phyloP scores from a whole-genome alignment of 2,888 invertebrate species.

The Cheilosia scutellata region DNA sequence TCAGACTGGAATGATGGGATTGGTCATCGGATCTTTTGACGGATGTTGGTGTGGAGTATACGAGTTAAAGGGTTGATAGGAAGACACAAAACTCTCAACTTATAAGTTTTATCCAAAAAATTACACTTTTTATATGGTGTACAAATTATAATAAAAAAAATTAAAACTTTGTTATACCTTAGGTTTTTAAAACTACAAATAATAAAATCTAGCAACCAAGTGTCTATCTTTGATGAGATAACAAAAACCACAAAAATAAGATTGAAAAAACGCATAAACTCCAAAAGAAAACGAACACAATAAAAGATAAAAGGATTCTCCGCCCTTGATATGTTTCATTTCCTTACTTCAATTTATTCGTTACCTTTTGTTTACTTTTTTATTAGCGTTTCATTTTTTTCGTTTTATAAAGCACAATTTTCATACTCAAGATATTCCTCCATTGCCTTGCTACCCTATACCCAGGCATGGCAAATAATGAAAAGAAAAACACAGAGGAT shows the following conservation, averaged over 20 bases:
- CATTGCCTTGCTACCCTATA: not conserved
- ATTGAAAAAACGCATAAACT: slow-evolving; percentile 25
- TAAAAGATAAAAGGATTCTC: slow-evolving; percentile 52
- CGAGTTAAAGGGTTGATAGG: too few relatives aligned
- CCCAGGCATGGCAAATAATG: not conserved
- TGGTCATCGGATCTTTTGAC: too few relatives aligned
- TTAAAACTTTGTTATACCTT: too few relatives aligned
- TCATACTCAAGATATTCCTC: slow-evolving; percentile 25
- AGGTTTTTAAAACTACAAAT: too few relatives aligned
- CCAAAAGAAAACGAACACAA: slow-evolving; percentile 35
- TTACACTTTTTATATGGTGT: too few relatives aligned
- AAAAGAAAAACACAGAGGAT: not conserved
- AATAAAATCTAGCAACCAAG: not conserved
- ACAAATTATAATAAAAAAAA: too few relatives aligned
- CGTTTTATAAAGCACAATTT: slow-evolving; percentile 3
- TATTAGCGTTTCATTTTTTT: slow-evolving; percentile 35
- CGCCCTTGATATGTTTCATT: slow-evolving; percentile 17
- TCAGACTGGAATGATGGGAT: too few relatives aligned
- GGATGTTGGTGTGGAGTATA: too few relatives aligned
- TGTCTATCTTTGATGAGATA: slow-evolving; percentile 3
- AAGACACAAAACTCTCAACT: too few relatives aligned
- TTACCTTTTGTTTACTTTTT: slow-evolving; percentile 49
- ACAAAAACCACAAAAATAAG: slow-evolving; percentile 27
- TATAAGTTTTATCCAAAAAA: too few relatives aligned
- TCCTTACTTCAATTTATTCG: slow-evolving; percentile 12